Conservation (phyloP, 2,888 invertebrate species). For the Tolmerus cingulatus region DNA sequence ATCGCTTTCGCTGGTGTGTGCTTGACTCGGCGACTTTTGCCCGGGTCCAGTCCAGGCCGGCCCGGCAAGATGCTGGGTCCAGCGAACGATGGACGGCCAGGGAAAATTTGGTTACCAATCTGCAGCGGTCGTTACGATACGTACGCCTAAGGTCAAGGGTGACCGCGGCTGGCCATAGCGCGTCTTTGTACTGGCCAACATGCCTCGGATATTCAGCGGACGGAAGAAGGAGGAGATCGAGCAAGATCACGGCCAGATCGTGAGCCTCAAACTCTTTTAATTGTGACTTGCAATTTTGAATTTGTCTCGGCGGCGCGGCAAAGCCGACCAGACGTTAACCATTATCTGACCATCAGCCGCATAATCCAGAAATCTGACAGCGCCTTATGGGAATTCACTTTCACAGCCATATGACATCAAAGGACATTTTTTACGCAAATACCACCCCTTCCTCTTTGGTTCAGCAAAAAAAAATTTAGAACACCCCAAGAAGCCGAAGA, state of each 20-base stretch:
- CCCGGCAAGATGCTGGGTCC: background rate
- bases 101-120: slow-evolving; percentile 7
- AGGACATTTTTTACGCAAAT: background rate
- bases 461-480: background rate
- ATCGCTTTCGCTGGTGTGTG: background rate
- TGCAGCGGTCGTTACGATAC: background rate
- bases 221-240: background rate
- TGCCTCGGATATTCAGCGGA: background rate
- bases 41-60: background rate
- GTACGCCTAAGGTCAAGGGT: slow-evolving; percentile 30
- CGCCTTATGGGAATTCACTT: background rate
- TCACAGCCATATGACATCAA: background rate
- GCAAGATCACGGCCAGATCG: slow-evolving; percentile 32
- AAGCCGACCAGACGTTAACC: background rate
- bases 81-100: background rate
- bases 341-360: background rate
- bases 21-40: background rate
- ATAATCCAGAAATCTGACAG: background rate
- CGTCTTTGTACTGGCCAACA: background rate
- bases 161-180: background rate
- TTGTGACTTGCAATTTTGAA: slow-evolving; percentile 1
- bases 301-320: background rate
- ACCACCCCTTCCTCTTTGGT: background rate
- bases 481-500: background rate
- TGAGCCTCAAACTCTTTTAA: slow-evolving; percentile 12